Evolutionary conservation across 1,140 invertebrate species (phyloP), one percentile per base, ranked within the genome.

Genomic region (Drosophila nebulosa): DNA sequence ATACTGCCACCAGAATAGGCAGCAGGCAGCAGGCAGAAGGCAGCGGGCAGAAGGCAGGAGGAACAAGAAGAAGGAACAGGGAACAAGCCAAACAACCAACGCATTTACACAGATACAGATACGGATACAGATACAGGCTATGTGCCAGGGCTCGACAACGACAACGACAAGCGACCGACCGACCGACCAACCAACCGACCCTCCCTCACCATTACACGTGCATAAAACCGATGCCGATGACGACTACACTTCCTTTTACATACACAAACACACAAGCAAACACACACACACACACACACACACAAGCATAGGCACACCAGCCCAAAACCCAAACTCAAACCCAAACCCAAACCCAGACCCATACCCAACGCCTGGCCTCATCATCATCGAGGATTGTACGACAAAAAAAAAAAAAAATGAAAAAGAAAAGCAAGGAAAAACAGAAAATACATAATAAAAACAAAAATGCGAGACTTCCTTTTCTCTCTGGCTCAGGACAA

Each of bases 221-320:
- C 71, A 71, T 56, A 53, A 68, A 60, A 42, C 75, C 64, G 55
- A 53, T 66, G 16, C 32, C 62, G 50, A 69, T 64, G 74, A 76
- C 66, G 65, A 77, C 42, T 88, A 86, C 81, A 88, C 83, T 88
- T 86, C 81, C 81, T 88, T 86, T 86, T 86, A 80, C 77, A 85
- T 78, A 68, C 57, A 35, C 67, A 58, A 46, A 64, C 39, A 30
- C 67, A n/a, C 32, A 35, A 0, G 3, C 12, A 32, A 7, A 6
- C 35, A 36, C 35, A 42, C 39, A 42, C 16, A 39, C n/a, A 36
- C n/a, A 14, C 35, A 36, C n/a, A 36, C 12, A 36, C 4, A 18
- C 16, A 9, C 39, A 4, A 42, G 12, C 16, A 42, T 42, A 42
- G 39, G 39, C 39, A 3, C 39, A 42, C 39, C 39, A 42, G 7